Base-by-base conservation (phyloP, 2,888 invertebrate species). In the Drosophila ustulata region DNA sequence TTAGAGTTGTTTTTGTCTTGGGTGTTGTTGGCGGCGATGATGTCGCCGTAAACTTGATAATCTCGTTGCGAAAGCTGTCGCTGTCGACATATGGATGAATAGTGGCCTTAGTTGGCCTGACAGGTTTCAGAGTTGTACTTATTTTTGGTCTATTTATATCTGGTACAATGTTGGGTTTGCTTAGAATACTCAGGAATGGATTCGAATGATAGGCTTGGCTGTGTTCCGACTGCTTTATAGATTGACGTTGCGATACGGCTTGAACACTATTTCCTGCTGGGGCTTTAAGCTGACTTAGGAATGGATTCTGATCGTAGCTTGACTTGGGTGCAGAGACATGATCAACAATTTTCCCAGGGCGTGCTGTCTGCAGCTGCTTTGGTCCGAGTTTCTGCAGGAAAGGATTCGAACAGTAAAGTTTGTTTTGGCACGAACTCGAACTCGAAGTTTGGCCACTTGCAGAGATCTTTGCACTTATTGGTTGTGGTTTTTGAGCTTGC, bases 1-100 rank as follows among this genome's bases (percentile, higher is more conserved):
- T 61, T 18, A 50, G 25, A 49, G 55, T 56, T 1, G 56, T 30
- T 4, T 18, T 32, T 56, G 45, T 25, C 6, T 51, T 53, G 37
- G 32, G 6, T 3, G 45, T 26, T 0, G 66, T 63, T 32, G 68
- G 63, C 28, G 57, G 45, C 2, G 78, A 23, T 3, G 63, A 45
- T 6, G 59, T 65, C 13, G 69, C 57, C 6, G 88, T 76, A 55
- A 70, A 79, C 25, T 88, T 82, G 11, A 68, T 74, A 47, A 71
- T 30, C 51, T 79, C 85, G 7, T 82, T 49, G 13, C 82, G 76
- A 73, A 90, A 71, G 49, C 66, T 71, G 37, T 82, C 75, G 68
- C 88, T 90, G 30, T 75, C 80, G 25, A 82, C 64, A 53, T 88
- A 89, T 23, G 68, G 56, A 56, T 64, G 57, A 23, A 64, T 49